Base-by-base conservation (phyloP, 2,113 vertebrate genomes). In the Periophthalmodon schlosseri region DNA sequence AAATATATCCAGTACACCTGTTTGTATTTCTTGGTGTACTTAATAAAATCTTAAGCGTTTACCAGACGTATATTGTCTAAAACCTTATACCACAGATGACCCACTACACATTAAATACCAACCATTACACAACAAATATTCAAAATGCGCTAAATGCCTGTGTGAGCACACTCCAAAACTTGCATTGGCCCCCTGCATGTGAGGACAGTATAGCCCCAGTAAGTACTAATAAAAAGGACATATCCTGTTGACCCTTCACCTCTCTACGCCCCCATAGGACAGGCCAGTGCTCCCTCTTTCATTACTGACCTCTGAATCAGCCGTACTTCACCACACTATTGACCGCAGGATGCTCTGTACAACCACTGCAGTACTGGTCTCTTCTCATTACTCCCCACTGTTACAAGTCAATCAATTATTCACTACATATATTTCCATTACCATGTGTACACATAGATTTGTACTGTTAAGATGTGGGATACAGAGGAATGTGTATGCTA, bases 161-260 rank as follows among this genome's bases (percentile, higher is more conserved):
- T 44, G 28, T 28, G 28, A 3, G 28, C 28, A 3, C 13, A 4
- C 4, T 47, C 46, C 46, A 47, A 28, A 28, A 3, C 46, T 7
- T 20, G 56, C n/a, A 23, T 13, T 57, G 21, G 10, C 8, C 2
- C 54, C 54, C 23, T 28, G 2, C n/a, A 57, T 13, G 16, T 2
- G 54, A 57, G 11, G 56, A 57, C n/a, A 57, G 20, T 57, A 21
- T 11, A 57, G 63, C 69, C 58, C 36, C 23, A n/a, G 71, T 68
- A 34, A 57, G 65, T 71, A 84, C 76, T 80, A 74, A 75, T 68
- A 82, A 70, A 81, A 85, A 83, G 70, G 24, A 79, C 78, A 76
- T 63, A 36, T 77, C 20, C 34, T 72, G n/a, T 47, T 77, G 34
- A 24, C 57, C 23, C 23, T 60, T 60, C 2, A 76, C 44, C 73